Conservation (phyloP, 53 echinoderm and acorn worm species). For the Luidia sarsii region DNA sequence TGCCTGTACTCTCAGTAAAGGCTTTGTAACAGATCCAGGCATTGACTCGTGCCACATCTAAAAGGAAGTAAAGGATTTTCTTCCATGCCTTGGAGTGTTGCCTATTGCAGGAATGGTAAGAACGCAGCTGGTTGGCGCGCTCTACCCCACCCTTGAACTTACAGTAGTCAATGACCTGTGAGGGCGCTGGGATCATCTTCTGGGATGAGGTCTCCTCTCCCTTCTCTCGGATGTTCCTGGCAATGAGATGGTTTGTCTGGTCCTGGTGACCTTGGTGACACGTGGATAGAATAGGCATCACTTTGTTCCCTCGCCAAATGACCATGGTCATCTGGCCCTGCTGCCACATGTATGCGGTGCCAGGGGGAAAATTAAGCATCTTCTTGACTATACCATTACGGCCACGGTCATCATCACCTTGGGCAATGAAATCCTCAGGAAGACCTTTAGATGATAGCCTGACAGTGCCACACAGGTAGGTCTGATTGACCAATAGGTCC, state of each 20-base stretch:
- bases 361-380: background rate
- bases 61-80: conserved; percentile 23
- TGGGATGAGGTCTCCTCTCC: background rate
- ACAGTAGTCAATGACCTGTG: conserved; percentile 20
- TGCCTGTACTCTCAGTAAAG: background rate
- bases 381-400: background rate
- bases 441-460: background rate
- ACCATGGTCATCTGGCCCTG: conserved; percentile 16
- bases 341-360: conserved; percentile 24
- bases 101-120: conserved; percentile 13
- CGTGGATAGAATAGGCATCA: background rate
- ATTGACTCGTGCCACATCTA: conserved; percentile 26
- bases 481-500: conserved; percentile 21
- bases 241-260: background rate
- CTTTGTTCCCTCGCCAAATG: conserved; percentile 34
- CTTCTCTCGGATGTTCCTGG: conserved; percentile 4
- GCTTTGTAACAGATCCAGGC: conserved; percentile 29
- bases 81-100: conserved; percentile 25
- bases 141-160: conserved; percentile 44
- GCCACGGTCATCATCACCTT: background rate
- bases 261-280: conserved; percentile 24
- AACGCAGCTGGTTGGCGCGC: conserved; percentile 36
- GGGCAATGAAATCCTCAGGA: background rate
- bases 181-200: background rate
- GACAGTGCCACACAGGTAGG: conserved; percentile 29